Evolutionary conservation across 2,113 vertebrate species (phyloP).

Genomic region (Hydropotes inermis): DNA sequence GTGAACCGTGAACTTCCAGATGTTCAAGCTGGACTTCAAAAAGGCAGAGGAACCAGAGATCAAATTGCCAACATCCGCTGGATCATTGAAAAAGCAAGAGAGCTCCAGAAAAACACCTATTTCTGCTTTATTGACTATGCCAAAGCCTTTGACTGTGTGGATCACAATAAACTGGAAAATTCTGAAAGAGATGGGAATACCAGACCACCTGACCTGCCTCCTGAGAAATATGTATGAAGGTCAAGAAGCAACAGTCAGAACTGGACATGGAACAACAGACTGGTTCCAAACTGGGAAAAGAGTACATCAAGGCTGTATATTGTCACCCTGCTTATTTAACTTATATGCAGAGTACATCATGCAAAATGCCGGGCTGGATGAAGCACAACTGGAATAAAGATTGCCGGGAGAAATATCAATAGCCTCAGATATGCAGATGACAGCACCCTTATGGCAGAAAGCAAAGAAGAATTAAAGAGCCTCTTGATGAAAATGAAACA

Average conservation of each 20-base stretch:
- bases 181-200: not conserved
- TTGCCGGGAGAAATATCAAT: not conserved
- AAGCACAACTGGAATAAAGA: not conserved
- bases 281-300: not conserved
- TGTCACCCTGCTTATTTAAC: not conserved
- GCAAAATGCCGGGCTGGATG: not conserved
- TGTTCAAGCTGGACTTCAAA: not conserved
- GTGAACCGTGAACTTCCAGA: not conserved
- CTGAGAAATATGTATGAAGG: not conserved
- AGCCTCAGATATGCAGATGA: not conserved
- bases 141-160: not conserved
- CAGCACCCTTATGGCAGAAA: not conserved
- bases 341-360: not conserved
- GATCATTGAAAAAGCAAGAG: not conserved
- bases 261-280: not conserved
- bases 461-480: not conserved
- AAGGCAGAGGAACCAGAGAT: not conserved
- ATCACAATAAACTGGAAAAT: not conserved
- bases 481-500: not conserved
- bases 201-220: not conserved
- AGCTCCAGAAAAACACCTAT: not conserved
- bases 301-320: not conserved
- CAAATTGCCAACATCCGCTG: not conserved
- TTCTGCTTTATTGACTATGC: not conserved
- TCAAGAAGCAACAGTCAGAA: not conserved